Conservation (phyloP, 2,113 vertebrate genomes). For the Podiceps cristatus region DNA sequence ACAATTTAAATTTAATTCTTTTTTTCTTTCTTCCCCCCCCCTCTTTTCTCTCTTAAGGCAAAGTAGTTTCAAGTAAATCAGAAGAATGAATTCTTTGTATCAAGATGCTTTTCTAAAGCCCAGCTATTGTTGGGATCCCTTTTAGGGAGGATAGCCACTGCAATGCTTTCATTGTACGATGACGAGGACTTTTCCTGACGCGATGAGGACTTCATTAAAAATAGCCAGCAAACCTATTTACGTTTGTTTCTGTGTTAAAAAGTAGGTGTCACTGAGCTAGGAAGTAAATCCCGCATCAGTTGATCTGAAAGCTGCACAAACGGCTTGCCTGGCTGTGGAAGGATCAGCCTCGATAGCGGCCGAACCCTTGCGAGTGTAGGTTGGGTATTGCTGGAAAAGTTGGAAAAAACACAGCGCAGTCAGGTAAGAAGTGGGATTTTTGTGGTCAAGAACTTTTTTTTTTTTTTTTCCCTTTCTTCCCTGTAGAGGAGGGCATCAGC, state of each 20-base stretch:
- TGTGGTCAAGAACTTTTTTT: neutral
- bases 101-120: constrained; percentile 77
- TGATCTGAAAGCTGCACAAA: neutral
- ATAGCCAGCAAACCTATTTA: constrained; percentile 67
- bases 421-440: neutral
- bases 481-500: neutral
- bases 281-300: neutral
- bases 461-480: neutral
- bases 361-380: rapidly evolving
- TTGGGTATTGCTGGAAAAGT: neutral
- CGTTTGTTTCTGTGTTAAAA: neutral
- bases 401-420: neutral
- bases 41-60: constrained; percentile 61
- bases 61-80: constrained; percentile 83
- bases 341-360: neutral
- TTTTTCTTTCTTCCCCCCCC: neutral
- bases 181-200: constrained; percentile 68
- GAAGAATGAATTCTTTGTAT: constrained; percentile 86
- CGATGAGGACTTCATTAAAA: constrained; percentile 76
- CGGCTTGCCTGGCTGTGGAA: neutral
- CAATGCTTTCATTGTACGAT: constrained; percentile 72
- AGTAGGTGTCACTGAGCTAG: neutral
- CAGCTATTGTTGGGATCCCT: constrained; percentile 80
- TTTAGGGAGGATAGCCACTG: constrained; percentile 73
- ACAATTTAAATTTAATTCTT: constrained; percentile 47